Conservation (phyloP, 2,113 vertebrate species). For the Cisticola juncidis region DNA sequence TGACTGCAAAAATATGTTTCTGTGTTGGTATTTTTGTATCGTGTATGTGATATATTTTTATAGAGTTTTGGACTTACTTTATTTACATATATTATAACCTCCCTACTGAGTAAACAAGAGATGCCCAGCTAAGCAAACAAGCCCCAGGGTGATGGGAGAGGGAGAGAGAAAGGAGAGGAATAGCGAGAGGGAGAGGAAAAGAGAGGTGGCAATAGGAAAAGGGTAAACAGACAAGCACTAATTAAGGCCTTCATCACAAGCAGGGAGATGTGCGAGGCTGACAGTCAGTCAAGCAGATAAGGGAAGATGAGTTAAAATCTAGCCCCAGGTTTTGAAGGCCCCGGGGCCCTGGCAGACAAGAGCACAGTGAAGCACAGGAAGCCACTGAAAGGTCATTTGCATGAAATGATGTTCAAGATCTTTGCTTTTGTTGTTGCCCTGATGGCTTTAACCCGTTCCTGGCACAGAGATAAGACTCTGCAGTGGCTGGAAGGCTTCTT, state of each 20-base stretch:
- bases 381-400: slow-evolving; percentile 89
- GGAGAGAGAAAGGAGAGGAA: slow-evolving; percentile 62
- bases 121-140: slow-evolving; percentile 64
- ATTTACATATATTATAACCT: slow-evolving; percentile 52
- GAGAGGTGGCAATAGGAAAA: slow-evolving; percentile 68
- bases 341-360: slow-evolving; percentile 87
- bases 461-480: background rate
- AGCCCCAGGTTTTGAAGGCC: slow-evolving; percentile 83
- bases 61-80: slow-evolving; percentile 13
- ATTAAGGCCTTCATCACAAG: slow-evolving; percentile 93
- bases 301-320: slow-evolving; percentile 90
- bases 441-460: slow-evolving; percentile 42
- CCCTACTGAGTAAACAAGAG: slow-evolving; percentile 54
- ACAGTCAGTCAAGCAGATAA: slow-evolving; percentile 99
- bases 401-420: slow-evolving; percentile 81
- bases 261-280: slow-evolving; percentile 89
- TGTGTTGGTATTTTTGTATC: background rate
- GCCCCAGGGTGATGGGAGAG: slow-evolving; percentile 41
- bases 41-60: slow-evolving; percentile 4
- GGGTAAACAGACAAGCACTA: slow-evolving; percentile 81
- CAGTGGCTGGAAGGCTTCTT: background rate
- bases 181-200: slow-evolving; percentile 45
- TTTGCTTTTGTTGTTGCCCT: slow-evolving; percentile 75
- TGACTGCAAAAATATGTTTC: background rate
- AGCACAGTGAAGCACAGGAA: slow-evolving; percentile 82